Evolutionary conservation across 2,888 invertebrate genomes (phyloP), one percentile per base, ranked within the genome.

Genomic region (Volucella bombylans): DNA sequence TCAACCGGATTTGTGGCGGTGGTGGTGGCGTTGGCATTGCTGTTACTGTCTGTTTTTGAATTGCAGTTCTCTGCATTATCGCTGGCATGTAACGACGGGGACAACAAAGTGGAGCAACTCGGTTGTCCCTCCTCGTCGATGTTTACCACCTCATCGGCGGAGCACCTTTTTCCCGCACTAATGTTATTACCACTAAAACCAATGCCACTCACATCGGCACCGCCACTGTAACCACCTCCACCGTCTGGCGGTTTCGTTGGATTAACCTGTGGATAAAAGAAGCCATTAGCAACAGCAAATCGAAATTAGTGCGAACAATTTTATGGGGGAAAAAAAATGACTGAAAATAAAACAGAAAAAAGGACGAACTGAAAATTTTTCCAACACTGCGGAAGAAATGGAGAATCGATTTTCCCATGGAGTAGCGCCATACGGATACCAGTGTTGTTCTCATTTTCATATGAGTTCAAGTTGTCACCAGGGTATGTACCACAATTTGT

Each of bases 101-200:
- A 54, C 62, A 62, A 41, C 39, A 65, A 57, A 78, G 31, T 79
- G 41, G 79, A 74, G 49, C 82, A 74, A 79, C 73, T 79, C 69
- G 65, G 83, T 67, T 80, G 73, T 12, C 38, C 57, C 12, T 77
- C 78, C 14, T 74, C 68, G 89, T 89, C 89, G 88, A 89, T 89
- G 88, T 88, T 88, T 83, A 90, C 89, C 88, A 89, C 88, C 87
- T 89, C 90, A 87, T 88, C 88, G 85, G 31, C 31, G 4, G 87
- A 88, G 87, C 65, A 76, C 68, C 52, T 65, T 74, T 47, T 83
- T 52, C 54, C 72, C 39, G 57, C 54, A 23, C 39, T 45, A 18
- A 54, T 41, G 67, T 41, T 41, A 12, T 14, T 39, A 47, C 54
- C 45, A 43, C 43, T 6, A 31, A 31, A 31, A 31, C 31, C 31